Evolutionary conservation across 1,140 invertebrate species (phyloP), one percentile per base, ranked within the genome.

Genomic region (Hydropsyche tenuis): DNA sequence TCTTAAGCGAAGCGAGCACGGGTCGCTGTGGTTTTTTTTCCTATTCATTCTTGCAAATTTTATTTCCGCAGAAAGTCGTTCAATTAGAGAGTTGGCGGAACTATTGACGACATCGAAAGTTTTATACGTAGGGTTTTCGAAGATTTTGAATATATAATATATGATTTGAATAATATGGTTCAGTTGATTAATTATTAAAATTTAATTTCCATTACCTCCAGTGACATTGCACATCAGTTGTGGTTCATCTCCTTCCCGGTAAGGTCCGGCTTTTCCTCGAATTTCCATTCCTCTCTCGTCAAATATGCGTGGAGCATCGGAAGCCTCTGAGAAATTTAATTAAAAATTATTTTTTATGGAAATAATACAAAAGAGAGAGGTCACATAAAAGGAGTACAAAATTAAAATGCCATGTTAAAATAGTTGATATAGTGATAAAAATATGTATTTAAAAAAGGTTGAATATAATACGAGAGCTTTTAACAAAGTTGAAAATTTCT

Each of bases 191-290:
- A n/a, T n/a, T n/a, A n/a, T n/a, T n/a, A n/a, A n/a, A n/a, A n/a
- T 4, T 37, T 37, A 4, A 37, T 37, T 4, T 37, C 73, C 86
- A 89, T 90, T 87, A 96, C 95, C 95, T 82, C 94, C 94, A 45
- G 87, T 88, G 43, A 95, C 94, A 72, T 93, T 88, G 83, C 95
- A 96, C 74, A 89, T 91, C 68, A 96, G 87, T 81, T 90, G 89
- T 84, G 96, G 90, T 72, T 90, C 89, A 12, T 90, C 89, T 18
- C 92, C 93, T 84, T 96, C 94, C 79, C 90, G 89, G 83, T 94
- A 96, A 56, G 94, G 94, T 60, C 94, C 94, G 37, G 94, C 92
- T 11, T 89, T 84, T 6, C 86, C 86, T 72, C 85, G 82, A 69
- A 95, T 88, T 79, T 90, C 87, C 77, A 89, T 88, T 51, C 91